These are phyloP conservation scores for Cotesia vestalis DNA, from an alignment of 1,140 invertebrate genomes.

Conservation along the genomic window DNA sequence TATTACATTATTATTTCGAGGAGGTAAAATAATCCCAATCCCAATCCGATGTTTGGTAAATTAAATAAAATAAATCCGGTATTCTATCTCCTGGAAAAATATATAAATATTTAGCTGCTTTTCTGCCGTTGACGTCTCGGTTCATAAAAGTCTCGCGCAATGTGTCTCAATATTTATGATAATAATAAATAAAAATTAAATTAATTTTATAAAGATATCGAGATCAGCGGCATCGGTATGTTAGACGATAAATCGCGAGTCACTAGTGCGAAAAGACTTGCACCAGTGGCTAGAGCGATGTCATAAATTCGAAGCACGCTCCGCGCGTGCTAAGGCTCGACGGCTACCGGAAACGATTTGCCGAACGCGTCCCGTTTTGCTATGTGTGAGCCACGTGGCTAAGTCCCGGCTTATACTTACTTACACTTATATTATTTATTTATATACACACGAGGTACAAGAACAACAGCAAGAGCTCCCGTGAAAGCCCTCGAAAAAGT, in stretches of 20 bases:
- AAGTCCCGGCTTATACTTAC: neutral
- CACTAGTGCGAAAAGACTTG: constrained; percentile 24
- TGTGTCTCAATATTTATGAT: too few species aligned
- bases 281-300: constrained; percentile 25
- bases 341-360: constrained; percentile 37
- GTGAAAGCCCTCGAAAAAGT: too few species aligned
- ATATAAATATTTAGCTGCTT: too few species aligned
- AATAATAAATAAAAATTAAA: neutral
- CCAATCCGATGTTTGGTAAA: too few species aligned
- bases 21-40: too few species aligned
- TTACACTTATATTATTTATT: neutral
- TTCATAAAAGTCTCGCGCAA: too few species aligned
- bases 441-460: neutral
- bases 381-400: constrained; percentile 26
- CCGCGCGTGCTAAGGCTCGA: constrained; percentile 43
- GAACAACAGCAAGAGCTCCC: neutral
- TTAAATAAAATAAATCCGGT: too few species aligned
- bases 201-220: constrained; percentile 5
- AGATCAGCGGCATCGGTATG: neutral
- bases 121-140: too few species aligned
- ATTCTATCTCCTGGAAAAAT: too few species aligned
- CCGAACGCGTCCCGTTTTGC: constrained; percentile 33
- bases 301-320: constrained; percentile 40
- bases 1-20: too few species aligned
- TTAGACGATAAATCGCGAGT: constrained; percentile 8